Conservation (phyloP, 2,888 invertebrate species). For the Ophion slaviceki region DNA sequence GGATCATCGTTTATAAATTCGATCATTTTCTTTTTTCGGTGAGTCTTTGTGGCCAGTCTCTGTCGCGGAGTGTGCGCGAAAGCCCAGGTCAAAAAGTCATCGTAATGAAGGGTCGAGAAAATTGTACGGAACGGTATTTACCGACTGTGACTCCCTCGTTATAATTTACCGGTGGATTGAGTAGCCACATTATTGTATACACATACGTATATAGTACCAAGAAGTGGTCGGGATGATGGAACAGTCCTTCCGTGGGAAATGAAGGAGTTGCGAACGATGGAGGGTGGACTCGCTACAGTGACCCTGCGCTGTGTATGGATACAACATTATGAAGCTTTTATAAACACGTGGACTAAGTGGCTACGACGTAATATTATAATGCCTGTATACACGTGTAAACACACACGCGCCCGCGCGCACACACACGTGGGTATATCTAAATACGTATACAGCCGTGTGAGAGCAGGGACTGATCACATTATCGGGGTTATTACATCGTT, state of each 20-base stretch:
- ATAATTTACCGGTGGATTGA: conserved; percentile 61
- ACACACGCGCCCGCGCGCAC: neutral
- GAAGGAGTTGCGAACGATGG: conserved; percentile 43
- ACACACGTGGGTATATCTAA: neutral
- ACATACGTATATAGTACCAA: neutral
- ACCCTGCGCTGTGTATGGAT: conserved; percentile 38
- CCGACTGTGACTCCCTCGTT: conserved; percentile 60
- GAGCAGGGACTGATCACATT: conserved; percentile 67
- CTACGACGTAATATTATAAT: conserved; percentile 57
- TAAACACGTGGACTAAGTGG: conserved; percentile 64
- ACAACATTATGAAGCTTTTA: conserved; percentile 47
- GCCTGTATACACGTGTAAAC: conserved; percentile 32
- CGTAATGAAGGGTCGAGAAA: conserved; percentile 53
- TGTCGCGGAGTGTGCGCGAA: neutral
- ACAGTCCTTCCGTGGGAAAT: conserved; percentile 62
- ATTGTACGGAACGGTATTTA: conserved; percentile 45
- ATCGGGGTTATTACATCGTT: conserved; percentile 71
- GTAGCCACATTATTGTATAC: conserved; percentile 27
- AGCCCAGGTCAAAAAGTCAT: conserved; percentile 30
- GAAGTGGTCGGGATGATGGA: conserved; percentile 40
- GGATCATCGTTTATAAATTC: too few relatives aligned
- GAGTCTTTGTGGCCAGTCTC: neutral
- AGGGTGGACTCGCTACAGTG: conserved; percentile 60
- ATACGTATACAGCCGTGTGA: neutral
- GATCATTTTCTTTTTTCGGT: neutral